Base-by-base conservation (phyloP, 2,113 vertebrate genomes). In the Okapia johnstoni region DNA sequence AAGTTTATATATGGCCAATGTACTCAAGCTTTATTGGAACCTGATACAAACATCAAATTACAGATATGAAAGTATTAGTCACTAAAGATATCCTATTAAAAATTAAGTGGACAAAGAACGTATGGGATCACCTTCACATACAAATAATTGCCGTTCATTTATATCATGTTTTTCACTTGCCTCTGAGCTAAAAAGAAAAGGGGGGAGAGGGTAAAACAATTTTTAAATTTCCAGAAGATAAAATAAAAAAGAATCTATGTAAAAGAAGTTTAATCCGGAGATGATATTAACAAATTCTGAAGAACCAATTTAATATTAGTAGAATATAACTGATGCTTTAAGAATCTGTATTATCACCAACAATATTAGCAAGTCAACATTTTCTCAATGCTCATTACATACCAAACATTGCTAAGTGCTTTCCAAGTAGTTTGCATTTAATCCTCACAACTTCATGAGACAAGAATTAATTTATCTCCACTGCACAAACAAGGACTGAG, bases 71-170 rank as follows among this genome's bases (percentile, higher is more conserved):
- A 89, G 30, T 80, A 92, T 70, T 70, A 90, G 63, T 94, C 50
- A 95, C 16, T 88, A 97, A 95, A 92, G 88, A 91, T 28, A 97
- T 4, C 7, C 83, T 36, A 94, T 55, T 97, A 85, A 96, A 96
- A 85, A 66, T 54, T 66, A 93, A 79, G 19, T 46, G 61, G 30
- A 87, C 66, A 91, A 83, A 63, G 25, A 96, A 91, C 28, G 95
- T 73, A 76, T 7, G 11, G 54, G 66, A 66, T 93, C 79, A 93
- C n/a, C 50, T 92, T 97, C 79, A 88, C 6, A 55, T 48, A 90
- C 63, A 95, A 93, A 96, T 43, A 89, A 94, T 0, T 70, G 43
- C 52, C 1, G 3, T 57, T 90, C 91, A 96, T 80, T 96, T 93
- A 84, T 95, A 88, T 80, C 58, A 93, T 36, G 46, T 52, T 85